These are phyloP conservation scores for Aspiorhynchus laticeps DNA, from an alignment of 2,113 vertebrate species.

Conservation along the genomic window DNA sequence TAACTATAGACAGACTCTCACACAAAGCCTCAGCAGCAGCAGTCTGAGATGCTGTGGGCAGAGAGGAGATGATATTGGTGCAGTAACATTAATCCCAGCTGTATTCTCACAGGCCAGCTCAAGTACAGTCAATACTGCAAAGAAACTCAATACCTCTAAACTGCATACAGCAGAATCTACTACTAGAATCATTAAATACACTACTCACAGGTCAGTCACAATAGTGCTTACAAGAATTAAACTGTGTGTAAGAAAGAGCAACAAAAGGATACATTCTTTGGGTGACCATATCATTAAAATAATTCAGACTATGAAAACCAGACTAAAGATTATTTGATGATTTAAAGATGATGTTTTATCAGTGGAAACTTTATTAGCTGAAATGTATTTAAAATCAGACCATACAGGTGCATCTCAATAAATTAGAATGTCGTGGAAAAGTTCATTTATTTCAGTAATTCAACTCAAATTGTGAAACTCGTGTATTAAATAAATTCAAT, in stretches of 20 bases:
- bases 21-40: conserved; percentile 21
- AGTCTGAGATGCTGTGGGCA: conserved; percentile 5
- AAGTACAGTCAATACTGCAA: conserved; percentile 15
- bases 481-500: too few species aligned
- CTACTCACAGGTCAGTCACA: neutral
- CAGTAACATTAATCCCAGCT: conserved; percentile 17
- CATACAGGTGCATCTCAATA: too few species aligned
- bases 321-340: neutral
- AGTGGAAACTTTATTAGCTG: neutral
- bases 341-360: too few species aligned
- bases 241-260: neutral
- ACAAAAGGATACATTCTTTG: neutral
- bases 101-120: conserved; percentile 18
- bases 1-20: neutral
- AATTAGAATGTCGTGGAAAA: too few species aligned
- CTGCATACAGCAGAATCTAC: conserved; percentile 19
- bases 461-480: too few species aligned
- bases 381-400: neutral
- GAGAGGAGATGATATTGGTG: conserved; percentile 24
- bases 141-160: neutral
- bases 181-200: neutral
- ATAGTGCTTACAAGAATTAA: neutral
- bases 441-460: too few species aligned
- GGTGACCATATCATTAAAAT: neutral
- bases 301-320: neutral